Conservation (phyloP, 2,888 invertebrate species). For the Xylocampa areola region DNA sequence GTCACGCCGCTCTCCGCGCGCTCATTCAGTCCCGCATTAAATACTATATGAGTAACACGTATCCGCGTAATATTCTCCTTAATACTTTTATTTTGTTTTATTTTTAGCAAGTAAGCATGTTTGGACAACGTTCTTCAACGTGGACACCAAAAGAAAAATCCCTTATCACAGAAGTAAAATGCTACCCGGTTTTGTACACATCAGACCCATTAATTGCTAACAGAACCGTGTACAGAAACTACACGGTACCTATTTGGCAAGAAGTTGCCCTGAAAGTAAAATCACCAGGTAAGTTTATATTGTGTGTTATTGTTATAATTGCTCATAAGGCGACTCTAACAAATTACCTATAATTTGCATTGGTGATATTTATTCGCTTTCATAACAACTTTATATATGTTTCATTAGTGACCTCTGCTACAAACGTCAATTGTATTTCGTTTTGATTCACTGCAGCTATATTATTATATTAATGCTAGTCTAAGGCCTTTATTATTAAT, state of each 20-base stretch:
- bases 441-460: too few relatives aligned
- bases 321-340: too few relatives aligned
- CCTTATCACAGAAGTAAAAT: background rate
- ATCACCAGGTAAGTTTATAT: conserved; percentile 21
- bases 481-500: too few relatives aligned
- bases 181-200: background rate
- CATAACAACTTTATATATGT: too few relatives aligned
- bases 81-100: background rate
- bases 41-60: conserved; percentile 10
- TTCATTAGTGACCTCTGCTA: too few relatives aligned
- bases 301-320: too few relatives aligned
- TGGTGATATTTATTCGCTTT: background rate
- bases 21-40: conserved; percentile 19
- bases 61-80: background rate
- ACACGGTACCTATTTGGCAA: background rate
- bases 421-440: too few relatives aligned
- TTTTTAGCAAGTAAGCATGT: background rate
- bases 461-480: too few relatives aligned
- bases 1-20: conserved; percentile 12
- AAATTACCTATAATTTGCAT: too few relatives aligned
- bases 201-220: background rate
- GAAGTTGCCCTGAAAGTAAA: background rate
- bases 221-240: background rate
- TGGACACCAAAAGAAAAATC: background rate
- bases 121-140: background rate